Base-by-base conservation (phyloP, 2,888 invertebrate species). In the Harpagoxenus sublaevis region DNA sequence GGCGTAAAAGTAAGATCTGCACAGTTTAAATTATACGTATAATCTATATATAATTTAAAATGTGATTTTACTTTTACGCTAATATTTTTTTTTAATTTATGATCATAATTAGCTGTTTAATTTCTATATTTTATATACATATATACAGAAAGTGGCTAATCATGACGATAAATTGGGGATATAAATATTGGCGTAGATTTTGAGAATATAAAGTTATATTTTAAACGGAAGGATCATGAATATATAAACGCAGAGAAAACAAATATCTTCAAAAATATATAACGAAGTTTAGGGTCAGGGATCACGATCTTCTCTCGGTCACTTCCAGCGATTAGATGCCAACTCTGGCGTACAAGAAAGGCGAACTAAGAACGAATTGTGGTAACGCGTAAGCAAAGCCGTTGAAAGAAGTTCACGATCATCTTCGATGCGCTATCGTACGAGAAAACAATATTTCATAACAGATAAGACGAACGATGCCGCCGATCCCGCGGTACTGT, bases 401-500 rank as follows among this genome's bases (percentile, higher is more conserved):
- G 2, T 51, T 10, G 35, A n/a, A 53, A 42, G 39, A 10, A 31
- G n/a, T 45, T 31, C 4, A 6, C 23, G 18, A 57, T 71, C 45
- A 45, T 31, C 35, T 18, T 57, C 57, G 39, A 70, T 48, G 6
- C 65, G 12, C 6, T 35, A 10, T 45, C 31, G 5, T 48, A 28
- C 63, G 60, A 18, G 23, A 51, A 60, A 79, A 79, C 35, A 60
- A 51, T 71, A 71, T 71, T 35, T 60, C 48, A 60, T 28, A 57
- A 57, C 45, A 71, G 73, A 79, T 79, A 79, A 73, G 79, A 60
- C 79, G 18, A 23, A 48, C 10, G 73, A 60, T 45, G 45, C 18
- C 45, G 23, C 23, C 10, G 73, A 60, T 45, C 31, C 18, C 45
- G 23, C 23, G n/a, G 23, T 45, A 23, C 3, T 18, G 45, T 71